Conservation (phyloP, 2,888 invertebrate genomes). For the Pachliopta kotzebuea region DNA sequence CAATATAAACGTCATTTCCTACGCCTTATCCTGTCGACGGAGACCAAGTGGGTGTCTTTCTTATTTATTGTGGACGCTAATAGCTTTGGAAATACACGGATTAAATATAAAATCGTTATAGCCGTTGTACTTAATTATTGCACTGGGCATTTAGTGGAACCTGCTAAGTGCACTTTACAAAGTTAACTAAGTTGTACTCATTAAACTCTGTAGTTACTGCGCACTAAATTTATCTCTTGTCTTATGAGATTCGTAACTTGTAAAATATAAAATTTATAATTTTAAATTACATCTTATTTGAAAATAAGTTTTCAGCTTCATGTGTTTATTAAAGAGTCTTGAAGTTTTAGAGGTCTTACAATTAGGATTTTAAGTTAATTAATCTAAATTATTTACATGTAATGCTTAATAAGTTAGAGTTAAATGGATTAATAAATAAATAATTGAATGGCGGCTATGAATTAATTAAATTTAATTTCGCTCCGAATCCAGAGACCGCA, state of each 20-base stretch:
- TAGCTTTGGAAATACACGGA: slow-evolving; percentile 1
- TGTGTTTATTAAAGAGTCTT: too few species aligned
- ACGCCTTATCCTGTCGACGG: slow-evolving; percentile 2
- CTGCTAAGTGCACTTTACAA: neutral
- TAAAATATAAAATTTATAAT: too few species aligned
- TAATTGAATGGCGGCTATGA: slow-evolving; percentile 4
- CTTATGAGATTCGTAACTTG: neutral
- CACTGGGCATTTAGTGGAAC: neutral
- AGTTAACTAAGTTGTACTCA: neutral
- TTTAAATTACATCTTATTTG: too few species aligned
- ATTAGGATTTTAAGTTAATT: too few species aligned
- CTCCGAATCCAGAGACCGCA: slow-evolving; percentile 11
- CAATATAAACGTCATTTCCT: slow-evolving; percentile 15
- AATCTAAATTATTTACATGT: neutral
- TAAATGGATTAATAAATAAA: slow-evolving; percentile 14
- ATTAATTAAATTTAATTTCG: slow-evolving; percentile 18
- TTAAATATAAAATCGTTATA: slow-evolving; percentile 7
- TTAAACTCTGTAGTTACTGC: neutral
- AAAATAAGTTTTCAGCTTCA: too few species aligned
- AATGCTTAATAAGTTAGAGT: neutral
- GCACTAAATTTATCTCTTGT: neutral
- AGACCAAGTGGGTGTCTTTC: neutral
- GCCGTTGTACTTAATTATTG: neutral
- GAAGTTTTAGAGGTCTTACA: too few species aligned
- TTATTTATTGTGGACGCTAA: slow-evolving; percentile 6